Conservation (phyloP, 2,888 invertebrate species). For the Morinoia aosen region DNA sequence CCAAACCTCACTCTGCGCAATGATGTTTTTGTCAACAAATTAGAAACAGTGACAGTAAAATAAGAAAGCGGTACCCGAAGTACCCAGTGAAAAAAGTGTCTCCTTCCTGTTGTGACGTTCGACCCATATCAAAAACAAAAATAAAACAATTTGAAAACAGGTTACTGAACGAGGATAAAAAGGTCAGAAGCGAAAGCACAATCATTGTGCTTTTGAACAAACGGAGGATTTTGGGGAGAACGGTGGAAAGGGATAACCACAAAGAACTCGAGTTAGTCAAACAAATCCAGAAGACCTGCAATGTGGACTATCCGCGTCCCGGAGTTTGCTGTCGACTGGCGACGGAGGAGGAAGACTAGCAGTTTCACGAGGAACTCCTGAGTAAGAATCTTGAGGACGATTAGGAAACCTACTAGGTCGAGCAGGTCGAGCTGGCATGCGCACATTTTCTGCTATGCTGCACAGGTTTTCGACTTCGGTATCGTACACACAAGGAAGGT, state of each 20-base stretch:
- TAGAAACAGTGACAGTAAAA: background rate
- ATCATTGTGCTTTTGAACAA: background rate
- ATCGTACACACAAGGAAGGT: conserved; percentile 7
- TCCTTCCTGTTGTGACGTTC: background rate
- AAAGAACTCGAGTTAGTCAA: conserved; percentile 39
- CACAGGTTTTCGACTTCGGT: background rate
- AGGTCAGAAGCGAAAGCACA: background rate
- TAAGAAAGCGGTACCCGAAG: background rate
- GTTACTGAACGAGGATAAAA: background rate
- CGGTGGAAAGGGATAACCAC: background rate
- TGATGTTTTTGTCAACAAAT: background rate
- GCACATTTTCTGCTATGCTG: background rate
- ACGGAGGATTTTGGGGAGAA: background rate
- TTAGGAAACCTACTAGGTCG: background rate
- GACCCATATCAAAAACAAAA: background rate
- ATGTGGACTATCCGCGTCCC: conserved; percentile 30
- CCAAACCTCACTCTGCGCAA: background rate
- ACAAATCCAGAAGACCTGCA: conserved; percentile 22
- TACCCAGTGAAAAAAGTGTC: background rate
- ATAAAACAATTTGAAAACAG: background rate
- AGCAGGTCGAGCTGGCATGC: background rate
- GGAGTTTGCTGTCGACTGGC: conserved; percentile 13
- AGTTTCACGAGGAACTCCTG: background rate
- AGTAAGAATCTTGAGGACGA: background rate
- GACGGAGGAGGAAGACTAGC: conserved; percentile 34